Percentiles rank a stretch among this genome's conserved stretches.
Conservation (phyloP, 2,888 invertebrate species). For the Anorthoa munda region DNA sequence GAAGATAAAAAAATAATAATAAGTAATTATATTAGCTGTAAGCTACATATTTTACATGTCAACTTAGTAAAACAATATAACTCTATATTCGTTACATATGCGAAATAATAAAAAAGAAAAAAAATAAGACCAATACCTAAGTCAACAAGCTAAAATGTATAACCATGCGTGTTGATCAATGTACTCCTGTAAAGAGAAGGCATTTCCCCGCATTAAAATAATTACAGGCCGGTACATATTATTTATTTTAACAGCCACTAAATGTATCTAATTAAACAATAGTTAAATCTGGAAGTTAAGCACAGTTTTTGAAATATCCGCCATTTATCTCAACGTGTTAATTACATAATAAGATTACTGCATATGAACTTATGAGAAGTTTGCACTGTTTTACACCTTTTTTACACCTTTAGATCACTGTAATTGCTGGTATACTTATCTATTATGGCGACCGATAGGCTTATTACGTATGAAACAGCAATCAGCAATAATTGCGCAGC, state of each 20-base stretch:
- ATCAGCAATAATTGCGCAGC: no score
- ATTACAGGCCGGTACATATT: constrained; percentile 21
- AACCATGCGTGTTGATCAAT: background rate
- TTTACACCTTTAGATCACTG: background rate
- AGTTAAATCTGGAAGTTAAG: constrained; percentile 31
- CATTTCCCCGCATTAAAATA: constrained; percentile 10
- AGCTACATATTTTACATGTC: no score
- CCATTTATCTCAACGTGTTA: constrained; percentile 48
- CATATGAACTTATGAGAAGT: constrained; percentile 23
- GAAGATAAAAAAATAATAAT: no score
- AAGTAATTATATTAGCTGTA: no score
- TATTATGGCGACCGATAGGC: background rate
- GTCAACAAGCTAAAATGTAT: background rate
- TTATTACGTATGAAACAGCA: no score
- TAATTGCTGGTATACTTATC: background rate
- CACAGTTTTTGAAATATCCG: constrained; percentile 48
- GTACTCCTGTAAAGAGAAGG: background rate
- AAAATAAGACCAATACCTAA: no score
- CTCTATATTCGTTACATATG: no score
- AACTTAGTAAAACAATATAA: no score
- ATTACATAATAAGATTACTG: constrained; percentile 44
- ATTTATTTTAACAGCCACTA: constrained; percentile 33
- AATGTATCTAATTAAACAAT: constrained; percentile 33
- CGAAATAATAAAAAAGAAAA: no score
- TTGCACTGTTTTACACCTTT: constrained; percentile 7